These are phyloP conservation scores for Arctia plantaginis DNA, from an alignment of 2,888 invertebrate species.

Conservation along the genomic window DNA sequence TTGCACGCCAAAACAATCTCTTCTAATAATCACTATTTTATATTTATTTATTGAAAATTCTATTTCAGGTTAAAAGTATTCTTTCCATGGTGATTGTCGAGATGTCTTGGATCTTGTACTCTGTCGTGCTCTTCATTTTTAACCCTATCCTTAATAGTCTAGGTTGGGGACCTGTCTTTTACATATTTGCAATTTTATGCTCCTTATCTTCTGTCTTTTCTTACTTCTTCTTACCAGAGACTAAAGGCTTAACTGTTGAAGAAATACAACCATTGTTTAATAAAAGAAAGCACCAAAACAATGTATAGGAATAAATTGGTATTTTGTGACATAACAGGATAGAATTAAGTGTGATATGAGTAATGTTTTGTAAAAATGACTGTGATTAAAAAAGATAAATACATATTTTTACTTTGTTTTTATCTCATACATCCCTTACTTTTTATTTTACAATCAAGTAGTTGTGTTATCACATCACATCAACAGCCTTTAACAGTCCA, in stretches of 20 bases:
- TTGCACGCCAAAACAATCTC: too few species aligned
- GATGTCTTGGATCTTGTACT: slow-evolving; percentile 67
- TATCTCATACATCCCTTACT: too few species aligned
- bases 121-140: slow-evolving; percentile 64
- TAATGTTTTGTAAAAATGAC: not conserved
- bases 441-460: too few species aligned
- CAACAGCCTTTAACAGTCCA: too few species aligned
- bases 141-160: slow-evolving; percentile 58
- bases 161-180: slow-evolving; percentile 67
- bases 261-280: slow-evolving; percentile 62
- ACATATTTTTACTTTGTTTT: too few species aligned
- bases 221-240: slow-evolving; percentile 64
- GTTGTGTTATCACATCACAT: too few species aligned
- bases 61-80: slow-evolving; percentile 66
- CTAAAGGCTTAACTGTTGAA: slow-evolving; percentile 66
- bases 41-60: not conserved
- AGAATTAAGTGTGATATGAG: not conserved
- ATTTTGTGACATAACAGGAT: not conserved
- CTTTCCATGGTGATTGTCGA: slow-evolving; percentile 65
- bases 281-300: slow-evolving; percentile 25
- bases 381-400: too few species aligned
- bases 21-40: not conserved
- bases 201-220: slow-evolving; percentile 58
- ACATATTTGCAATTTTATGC: slow-evolving; percentile 60
- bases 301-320: not conserved